Evolutionary conservation across 37 sponge, comb jelly and placozoan species (phyloP).

Genomic region (Ephydatia muelleri): DNA sequence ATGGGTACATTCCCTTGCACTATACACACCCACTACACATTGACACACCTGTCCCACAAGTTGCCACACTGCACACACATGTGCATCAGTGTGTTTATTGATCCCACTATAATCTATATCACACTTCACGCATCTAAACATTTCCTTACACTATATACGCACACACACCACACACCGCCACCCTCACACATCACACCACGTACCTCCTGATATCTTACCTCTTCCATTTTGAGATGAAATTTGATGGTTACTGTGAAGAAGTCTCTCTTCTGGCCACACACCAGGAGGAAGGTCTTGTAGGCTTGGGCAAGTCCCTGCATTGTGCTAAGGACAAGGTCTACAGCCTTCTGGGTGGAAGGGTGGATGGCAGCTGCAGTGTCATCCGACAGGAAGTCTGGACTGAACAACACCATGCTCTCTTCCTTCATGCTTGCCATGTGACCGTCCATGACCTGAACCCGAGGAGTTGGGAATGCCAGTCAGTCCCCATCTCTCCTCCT

Average conservation of each 20-base stretch:
- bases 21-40: no score
- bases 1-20: no score
- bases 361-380: constrained; percentile 14
- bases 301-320: not conserved
- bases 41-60: no score
- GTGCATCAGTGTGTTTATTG: no score
- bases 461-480: not conserved
- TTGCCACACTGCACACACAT: no score
- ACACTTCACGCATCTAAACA: not conserved
- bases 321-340: not conserved
- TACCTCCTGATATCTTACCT: constrained; percentile 45
- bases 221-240: constrained; percentile 55
- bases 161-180: not conserved
- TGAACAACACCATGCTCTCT: constrained; percentile 6
- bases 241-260: constrained; percentile 66
- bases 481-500: not conserved
- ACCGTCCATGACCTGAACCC: constrained; percentile 22
- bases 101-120: no score
- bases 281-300: not conserved
- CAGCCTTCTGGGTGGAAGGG: constrained; percentile 25
- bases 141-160: not conserved
- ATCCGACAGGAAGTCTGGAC: constrained; percentile 6
- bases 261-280: constrained; percentile 67
- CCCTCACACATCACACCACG: constrained; percentile 21
- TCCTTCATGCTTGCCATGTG: constrained; percentile 19